Base-by-base conservation (phyloP, 2,797 vertebrate species). In the Sebastes flavidus region DNA sequence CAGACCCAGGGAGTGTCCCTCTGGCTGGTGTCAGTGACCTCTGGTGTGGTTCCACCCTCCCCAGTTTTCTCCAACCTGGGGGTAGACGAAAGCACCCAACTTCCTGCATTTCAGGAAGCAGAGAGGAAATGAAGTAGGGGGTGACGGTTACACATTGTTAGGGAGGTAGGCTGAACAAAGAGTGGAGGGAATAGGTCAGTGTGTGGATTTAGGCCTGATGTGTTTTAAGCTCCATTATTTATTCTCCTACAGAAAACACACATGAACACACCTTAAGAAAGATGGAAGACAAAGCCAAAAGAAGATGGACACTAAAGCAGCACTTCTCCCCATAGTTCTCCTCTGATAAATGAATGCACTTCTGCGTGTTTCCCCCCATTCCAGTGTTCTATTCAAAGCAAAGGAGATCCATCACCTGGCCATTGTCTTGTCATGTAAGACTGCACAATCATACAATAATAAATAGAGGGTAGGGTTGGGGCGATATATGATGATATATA, bases 31-130 rank as follows among this genome's bases (percentile, higher is more conserved):
- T 82, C 68, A 42, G 14, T 71, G 85, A 92, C 86, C 88, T 74
- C 66, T 56, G 54, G n/a, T 11, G 20, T 2, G 8, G 67, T 49
- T 74, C 81, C 80, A 42, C 78, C 75, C 84, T 80, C 72, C 42
- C 22, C 32, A 34, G 4, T 72, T 75, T 70, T 67, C 81, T 83
- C 58, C 46, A 72, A 88, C 81, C 75, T 67, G 68, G 65, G 75
- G 71, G 49, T 46, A 68, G 89, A 71, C 55, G 8, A 46, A 86
- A 68, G 77, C 85, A 59, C 82, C 72, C 62, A 68, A 82, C 87
- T 89, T 94, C 92, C 93, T 89, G 78, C 12, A 0, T 89, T 89
- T 75, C 90, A 94, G 93, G 92, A 94, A 91, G 84, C 9, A 7
- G 24, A 60, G 63, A 84, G 92, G 94, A 94, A 92, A 89, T 87